phyloP scores from a whole-genome alignment of 1,140 invertebrate genomes.

The Caenorhabditis briggsae region DNA sequence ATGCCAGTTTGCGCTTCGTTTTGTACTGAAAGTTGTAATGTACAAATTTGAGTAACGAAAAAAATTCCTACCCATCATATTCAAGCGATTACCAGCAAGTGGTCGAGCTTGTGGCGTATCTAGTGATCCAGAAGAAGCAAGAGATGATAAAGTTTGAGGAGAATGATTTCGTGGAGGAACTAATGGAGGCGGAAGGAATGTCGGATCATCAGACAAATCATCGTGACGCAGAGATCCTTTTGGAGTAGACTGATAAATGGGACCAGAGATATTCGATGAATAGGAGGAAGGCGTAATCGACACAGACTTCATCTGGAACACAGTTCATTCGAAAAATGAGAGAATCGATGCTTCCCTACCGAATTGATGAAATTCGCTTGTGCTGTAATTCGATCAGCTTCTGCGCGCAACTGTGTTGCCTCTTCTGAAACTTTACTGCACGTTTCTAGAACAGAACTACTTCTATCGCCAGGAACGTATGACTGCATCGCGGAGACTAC shows the following conservation, averaged over 20 bases:
- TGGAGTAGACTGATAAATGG: neutral
- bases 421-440: neutral
- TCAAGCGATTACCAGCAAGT: neutral
- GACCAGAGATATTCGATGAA: neutral
- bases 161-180: neutral
- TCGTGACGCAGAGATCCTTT: neutral
- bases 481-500: neutral
- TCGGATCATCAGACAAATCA: neutral
- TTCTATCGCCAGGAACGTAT: neutral
- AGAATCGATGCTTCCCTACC: neutral
- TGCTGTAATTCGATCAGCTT: neutral
- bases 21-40: neutral
- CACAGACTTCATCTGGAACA: neutral
- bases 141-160: neutral
- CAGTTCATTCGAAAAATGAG: neutral
- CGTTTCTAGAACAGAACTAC: neutral
- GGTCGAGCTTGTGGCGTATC: conserved; percentile 32
- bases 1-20: conserved; percentile 30
- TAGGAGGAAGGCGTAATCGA: neutral
- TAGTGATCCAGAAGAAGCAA: neutral
- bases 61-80: neutral
- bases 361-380: neutral
- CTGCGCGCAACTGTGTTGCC: neutral
- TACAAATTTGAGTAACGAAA: neutral
- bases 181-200: neutral